These are phyloP conservation scores for Ephydatia muelleri DNA, from an alignment of 37 sponge, comb jelly and placozoan genomes.

Conservation along the genomic window DNA sequence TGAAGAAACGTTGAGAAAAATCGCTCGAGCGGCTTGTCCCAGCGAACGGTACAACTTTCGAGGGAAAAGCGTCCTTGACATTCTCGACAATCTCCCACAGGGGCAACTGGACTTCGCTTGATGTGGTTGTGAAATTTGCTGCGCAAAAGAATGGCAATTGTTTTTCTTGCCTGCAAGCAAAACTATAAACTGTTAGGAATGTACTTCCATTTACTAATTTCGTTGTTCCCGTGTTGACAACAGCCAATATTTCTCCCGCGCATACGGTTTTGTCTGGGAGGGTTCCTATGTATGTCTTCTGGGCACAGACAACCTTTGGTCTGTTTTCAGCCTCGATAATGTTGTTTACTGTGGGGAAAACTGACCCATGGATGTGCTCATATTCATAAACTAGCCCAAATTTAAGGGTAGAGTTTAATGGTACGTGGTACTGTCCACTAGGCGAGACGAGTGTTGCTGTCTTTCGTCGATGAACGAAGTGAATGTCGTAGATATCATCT, in stretches of 20 bases:
- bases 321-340: neutral
- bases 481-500: neutral
- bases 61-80: neutral
- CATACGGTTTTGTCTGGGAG: neutral
- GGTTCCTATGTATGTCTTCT: neutral
- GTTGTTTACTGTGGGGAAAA: neutral
- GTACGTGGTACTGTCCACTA: neutral
- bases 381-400: neutral
- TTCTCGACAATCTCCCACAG: neutral
- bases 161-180: neutral
- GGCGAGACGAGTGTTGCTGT: neutral
- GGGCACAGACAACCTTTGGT: neutral
- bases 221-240: neutral
- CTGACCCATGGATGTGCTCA: neutral
- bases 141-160: neutral
- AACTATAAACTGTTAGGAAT: neutral
- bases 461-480: neutral
- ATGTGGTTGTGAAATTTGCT: neutral
- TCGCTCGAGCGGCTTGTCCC: neutral
- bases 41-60: neutral
- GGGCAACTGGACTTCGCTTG: neutral
- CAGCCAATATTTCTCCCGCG: neutral
- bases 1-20: neutral
- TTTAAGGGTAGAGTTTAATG: neutral
- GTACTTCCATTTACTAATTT: neutral